Percentiles rank a stretch among this genome's conserved stretches.
Conservation (phyloP, 2,888 invertebrate genomes). For the Amblyjoppa fuscipennis region DNA sequence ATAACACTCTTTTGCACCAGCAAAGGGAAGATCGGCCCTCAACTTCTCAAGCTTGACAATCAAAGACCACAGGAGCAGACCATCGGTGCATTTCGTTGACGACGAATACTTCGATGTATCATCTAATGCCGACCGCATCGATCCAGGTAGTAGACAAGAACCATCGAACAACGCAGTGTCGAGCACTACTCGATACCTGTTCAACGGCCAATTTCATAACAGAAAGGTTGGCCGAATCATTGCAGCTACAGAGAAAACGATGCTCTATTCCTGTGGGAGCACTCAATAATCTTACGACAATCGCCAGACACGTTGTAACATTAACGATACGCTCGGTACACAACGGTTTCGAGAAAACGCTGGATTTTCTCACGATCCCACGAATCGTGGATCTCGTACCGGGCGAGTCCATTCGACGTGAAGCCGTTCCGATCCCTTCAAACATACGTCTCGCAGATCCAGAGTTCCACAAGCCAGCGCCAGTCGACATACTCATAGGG, state of each 20-base stretch:
- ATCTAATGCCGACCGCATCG: conserved; percentile 58
- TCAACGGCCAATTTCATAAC: conserved; percentile 67
- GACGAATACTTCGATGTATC: not conserved
- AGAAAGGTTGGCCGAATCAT: conserved; percentile 50
- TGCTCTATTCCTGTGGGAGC: conserved; percentile 59
- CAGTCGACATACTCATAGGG: conserved; percentile 52
- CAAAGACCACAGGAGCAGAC: not conserved
- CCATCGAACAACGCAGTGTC: conserved; percentile 31
- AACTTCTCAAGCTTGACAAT: not conserved
- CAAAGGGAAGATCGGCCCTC: not conserved
- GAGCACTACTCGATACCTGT: conserved; percentile 63
- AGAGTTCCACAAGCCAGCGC: conserved; percentile 46
- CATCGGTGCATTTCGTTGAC: not conserved
- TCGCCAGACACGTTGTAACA: conserved; percentile 39
- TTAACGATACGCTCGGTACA: conserved; percentile 47
- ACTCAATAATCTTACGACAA: conserved; percentile 51
- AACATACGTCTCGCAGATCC: conserved; percentile 59
- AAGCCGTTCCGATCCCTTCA: conserved; percentile 6
- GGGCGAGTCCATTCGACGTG: conserved; percentile 28
- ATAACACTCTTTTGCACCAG: not conserved
- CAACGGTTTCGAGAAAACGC: conserved; percentile 48
- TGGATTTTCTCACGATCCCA: conserved; percentile 56
- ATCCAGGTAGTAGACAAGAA: conserved; percentile 28
- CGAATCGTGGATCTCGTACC: conserved; percentile 54
- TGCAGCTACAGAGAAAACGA: conserved; percentile 49